Percentiles rank a stretch among this genome's conserved stretches.
phyloP scores from a whole-genome alignment of 2,113 vertebrate species.

The Hymenochirus boettgeri region DNA sequence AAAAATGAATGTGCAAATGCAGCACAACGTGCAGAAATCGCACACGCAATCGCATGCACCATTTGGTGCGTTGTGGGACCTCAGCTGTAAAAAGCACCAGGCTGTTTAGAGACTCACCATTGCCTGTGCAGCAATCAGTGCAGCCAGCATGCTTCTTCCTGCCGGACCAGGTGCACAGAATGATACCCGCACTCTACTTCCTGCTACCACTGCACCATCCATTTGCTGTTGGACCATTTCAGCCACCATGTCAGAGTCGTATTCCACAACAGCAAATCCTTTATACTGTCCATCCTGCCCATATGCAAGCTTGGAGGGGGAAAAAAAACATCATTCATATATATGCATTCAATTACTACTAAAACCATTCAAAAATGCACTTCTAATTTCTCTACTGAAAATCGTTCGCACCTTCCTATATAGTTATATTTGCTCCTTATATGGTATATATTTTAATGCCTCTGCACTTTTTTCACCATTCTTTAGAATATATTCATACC shows the following conservation, averaged over 20 bases:
- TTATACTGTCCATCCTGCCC: conserved; percentile 86
- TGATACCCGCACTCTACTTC: conserved; percentile 72
- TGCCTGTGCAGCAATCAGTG: conserved; percentile 86
- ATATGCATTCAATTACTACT: too few relatives aligned
- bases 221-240: conserved; percentile 70
- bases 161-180: conserved; percentile 89
- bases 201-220: conserved; percentile 67
- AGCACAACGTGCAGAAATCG: too few relatives aligned
- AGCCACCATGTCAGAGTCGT: conserved; percentile 67
- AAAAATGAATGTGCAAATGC: too few relatives aligned
- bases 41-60: too few relatives aligned
- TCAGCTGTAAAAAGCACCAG: neutral
- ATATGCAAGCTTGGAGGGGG: conserved; percentile 71
- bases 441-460: too few relatives aligned
- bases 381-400: too few relatives aligned
- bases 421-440: too few relatives aligned
- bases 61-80: too few relatives aligned
- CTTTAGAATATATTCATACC: conserved; percentile 68
- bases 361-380: too few relatives aligned
- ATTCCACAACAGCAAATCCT: conserved; percentile 83
- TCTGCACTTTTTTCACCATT: too few relatives aligned
- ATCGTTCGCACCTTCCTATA: too few relatives aligned
- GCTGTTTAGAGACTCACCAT: conserved; percentile 60
- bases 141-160: conserved; percentile 86
- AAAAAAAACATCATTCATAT: neutral